Evolutionary conservation across 2,797 vertebrate species (phyloP).

Genomic region (Borostomias antarcticus): DNA sequence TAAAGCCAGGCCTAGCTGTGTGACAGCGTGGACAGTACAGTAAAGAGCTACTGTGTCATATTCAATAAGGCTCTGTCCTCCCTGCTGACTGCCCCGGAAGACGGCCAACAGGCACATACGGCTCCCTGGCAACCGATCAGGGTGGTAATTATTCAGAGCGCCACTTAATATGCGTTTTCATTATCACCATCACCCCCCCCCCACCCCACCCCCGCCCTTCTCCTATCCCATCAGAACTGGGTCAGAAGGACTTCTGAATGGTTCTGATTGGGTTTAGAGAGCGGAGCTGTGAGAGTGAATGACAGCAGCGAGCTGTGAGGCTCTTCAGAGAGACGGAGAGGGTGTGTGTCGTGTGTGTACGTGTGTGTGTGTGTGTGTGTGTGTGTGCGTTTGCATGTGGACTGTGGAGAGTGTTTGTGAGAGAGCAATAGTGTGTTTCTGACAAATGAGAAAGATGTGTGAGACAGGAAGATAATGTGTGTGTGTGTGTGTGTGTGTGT

Average conservation of each 20-base stretch:
- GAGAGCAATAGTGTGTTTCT: too few relatives aligned
- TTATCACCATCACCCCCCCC: background rate
- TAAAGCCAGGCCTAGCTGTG: background rate
- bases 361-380: background rate
- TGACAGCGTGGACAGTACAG: background rate
- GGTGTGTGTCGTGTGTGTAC: background rate
- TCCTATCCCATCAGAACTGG: conserved; percentile 1
- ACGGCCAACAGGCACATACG: conserved; percentile 10
- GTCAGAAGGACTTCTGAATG: background rate
- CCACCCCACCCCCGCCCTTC: background rate
- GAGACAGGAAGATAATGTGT: too few relatives aligned
- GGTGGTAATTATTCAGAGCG: conserved; percentile 11
- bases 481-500: background rate
- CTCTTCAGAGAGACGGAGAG: background rate
- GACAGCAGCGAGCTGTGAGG: too few relatives aligned
- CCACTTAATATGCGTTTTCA: conserved; percentile 37
- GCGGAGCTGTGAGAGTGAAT: background rate
- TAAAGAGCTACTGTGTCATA: background rate
- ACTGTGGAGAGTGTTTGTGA: background rate
- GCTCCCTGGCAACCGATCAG: background rate
- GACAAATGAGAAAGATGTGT: too few relatives aligned
- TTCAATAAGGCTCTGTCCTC: background rate
- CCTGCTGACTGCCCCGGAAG: background rate
- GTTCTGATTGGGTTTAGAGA: background rate
- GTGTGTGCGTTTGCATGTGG: background rate